Conservation (phyloP, 1,140 invertebrate genomes). For the Phortica variegata region DNA sequence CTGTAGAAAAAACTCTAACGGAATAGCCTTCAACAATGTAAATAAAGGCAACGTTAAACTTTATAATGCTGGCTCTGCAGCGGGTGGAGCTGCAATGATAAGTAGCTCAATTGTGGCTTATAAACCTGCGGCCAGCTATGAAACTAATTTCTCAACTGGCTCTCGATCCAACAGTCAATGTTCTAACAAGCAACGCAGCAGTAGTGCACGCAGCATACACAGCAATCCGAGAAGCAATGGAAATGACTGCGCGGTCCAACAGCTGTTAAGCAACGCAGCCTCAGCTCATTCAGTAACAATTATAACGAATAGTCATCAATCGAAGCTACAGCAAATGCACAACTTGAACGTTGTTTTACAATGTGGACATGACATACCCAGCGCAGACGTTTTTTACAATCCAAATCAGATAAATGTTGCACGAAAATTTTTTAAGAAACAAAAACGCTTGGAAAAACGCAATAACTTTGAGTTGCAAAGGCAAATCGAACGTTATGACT, state of each 20-base stretch:
- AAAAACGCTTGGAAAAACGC: conserved; percentile 72
- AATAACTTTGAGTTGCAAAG: conserved; percentile 70
- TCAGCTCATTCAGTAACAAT: conserved; percentile 21
- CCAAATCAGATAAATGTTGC: conserved; percentile 90
- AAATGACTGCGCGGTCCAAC: conserved; percentile 31
- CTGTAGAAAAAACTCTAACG: conserved; percentile 60
- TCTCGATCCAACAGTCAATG: conserved; percentile 66
- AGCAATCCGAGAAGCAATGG: conserved; percentile 39
- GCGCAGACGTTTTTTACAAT: conserved; percentile 86
- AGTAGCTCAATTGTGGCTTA: conserved; percentile 44
- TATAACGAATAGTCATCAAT: conserved; percentile 29
- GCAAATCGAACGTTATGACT: conserved; percentile 63
- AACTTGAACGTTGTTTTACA: conserved; percentile 61
- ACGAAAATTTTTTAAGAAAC: conserved; percentile 87
- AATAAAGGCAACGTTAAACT: conserved; percentile 3
- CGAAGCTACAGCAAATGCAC: conserved; percentile 60
- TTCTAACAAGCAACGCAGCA: conserved; percentile 56
- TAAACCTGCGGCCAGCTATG: conserved; percentile 36
- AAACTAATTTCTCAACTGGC: conserved; percentile 58
- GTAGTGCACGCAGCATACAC: conserved; percentile 36
- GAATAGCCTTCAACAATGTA: conserved; percentile 36
- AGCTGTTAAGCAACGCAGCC: conserved; percentile 14
- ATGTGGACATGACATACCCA: conserved; percentile 46
- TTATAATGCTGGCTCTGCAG: not conserved
- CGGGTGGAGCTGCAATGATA: conserved; percentile 28